Evolutionary conservation across 2,888 invertebrate genomes (phyloP), one percentile per base, ranked within the genome.

Genomic region (Xanthia togata): DNA sequence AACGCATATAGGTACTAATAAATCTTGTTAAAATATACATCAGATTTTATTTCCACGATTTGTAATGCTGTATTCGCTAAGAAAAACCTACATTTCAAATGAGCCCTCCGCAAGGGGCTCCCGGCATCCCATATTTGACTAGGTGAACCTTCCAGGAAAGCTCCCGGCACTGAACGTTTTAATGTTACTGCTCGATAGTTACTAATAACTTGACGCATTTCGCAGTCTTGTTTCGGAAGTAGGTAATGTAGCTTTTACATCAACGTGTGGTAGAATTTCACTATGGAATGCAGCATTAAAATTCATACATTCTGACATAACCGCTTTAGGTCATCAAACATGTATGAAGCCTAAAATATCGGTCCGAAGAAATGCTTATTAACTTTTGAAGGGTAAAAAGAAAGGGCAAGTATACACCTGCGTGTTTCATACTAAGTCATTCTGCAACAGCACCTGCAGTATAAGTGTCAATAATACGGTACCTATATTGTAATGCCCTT

Each of bases 351-450:
- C 70, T 64, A 64, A 70, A 75, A 60, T 68, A 76, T 69, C 47
- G 65, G 50, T 57, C 31, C 55, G 12, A 79, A 84, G 74, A 79
- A 83, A 78, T 70, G 31, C 31, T 23, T 55, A 59, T 59, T 74
- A 71, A 68, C 41, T 62, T 68, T 63, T 71, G 38, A 53, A 55
- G 26, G 12, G 53, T 35, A 59, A 41, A 77, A 79, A 63, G 67
- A 86, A 83, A 83, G 75, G 78, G 65, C 53, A 79, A 38, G 26
- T 62, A n/a, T 60, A 63, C 85, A 86, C 76, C 85, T 86, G 86
- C 77, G 31, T 59, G 44, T 65, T 60, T 53, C 31, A 50, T 50
- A 64, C n/a, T 20, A 70, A 73, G 59, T n/a, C 41, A 65, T 81
- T 67, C 12, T 69, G 41, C 50, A 59, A 47, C 31, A 70, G 20